Evolutionary conservation across 2,888 invertebrate species (phyloP).

Genomic region (Drosophila subquinaria): DNA sequence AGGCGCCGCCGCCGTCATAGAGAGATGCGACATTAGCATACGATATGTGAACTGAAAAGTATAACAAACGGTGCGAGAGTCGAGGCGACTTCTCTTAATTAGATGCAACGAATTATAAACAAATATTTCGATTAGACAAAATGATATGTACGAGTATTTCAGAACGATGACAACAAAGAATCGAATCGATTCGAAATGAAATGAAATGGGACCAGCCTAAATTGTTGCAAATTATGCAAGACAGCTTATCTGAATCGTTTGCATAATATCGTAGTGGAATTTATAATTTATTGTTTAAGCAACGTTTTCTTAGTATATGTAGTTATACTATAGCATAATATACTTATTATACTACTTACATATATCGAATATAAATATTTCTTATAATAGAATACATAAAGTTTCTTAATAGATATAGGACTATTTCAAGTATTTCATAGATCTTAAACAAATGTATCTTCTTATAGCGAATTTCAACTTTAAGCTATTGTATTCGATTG

Average conservation of each 20-base stretch:
- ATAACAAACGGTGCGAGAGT: slow-evolving; percentile 51
- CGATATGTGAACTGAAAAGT: slow-evolving; percentile 37
- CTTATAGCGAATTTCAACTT: slow-evolving; percentile 60
- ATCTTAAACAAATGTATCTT: slow-evolving; percentile 30
- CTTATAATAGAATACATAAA: slow-evolving; percentile 36
- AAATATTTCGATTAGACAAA: slow-evolving; percentile 48
- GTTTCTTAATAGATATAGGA: slow-evolving; percentile 52
- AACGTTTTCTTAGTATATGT: slow-evolving; percentile 49
- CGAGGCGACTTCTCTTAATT: slow-evolving; percentile 58
- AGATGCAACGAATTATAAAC: slow-evolving; percentile 64
- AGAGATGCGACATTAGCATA: slow-evolving; percentile 52
- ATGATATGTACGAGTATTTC: slow-evolving; percentile 50
- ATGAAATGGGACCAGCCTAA: slow-evolving; percentile 41
- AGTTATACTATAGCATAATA: slow-evolving; percentile 48
- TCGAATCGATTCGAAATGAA: slow-evolving; percentile 13
- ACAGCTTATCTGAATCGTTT: slow-evolving; percentile 60
- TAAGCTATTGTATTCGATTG: slow-evolving; percentile 55
- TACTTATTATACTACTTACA: slow-evolving; percentile 33
- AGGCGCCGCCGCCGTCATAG: slow-evolving; percentile 17
- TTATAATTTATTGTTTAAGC: slow-evolving; percentile 61
- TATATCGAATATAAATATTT: slow-evolving; percentile 3
- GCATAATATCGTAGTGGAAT: slow-evolving; percentile 76
- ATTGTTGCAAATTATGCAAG: slow-evolving; percentile 75
- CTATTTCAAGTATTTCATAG: slow-evolving; percentile 57
- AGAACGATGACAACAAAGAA: slow-evolving; percentile 47